Evolutionary conservation across 2,113 vertebrate species (phyloP).

Genomic region (Oreochromis spilurus): DNA sequence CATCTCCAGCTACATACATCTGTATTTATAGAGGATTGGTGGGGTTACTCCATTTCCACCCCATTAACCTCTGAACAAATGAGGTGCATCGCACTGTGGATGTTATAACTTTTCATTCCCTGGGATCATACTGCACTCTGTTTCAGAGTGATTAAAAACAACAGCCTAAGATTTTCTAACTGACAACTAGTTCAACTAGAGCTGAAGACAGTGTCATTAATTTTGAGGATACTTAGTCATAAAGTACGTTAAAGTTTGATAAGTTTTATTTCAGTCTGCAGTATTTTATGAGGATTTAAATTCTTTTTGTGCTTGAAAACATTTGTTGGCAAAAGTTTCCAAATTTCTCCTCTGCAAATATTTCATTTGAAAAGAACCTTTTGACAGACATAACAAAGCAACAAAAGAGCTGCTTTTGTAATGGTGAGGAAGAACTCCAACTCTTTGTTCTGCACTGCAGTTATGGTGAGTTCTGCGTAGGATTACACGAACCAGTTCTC

Average conservation of each 20-base stretch:
- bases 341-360: neutral
- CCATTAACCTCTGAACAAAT: neutral
- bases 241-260: neutral
- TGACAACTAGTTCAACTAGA: neutral
- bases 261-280: neutral
- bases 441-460: neutral
- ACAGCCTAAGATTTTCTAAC: neutral
- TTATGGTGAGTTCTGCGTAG: neutral
- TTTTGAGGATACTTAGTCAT: neutral
- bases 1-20: neutral
- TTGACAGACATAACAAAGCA: neutral
- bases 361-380: neutral
- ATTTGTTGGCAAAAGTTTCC: neutral
- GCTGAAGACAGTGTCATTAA: neutral
- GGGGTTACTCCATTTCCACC: neutral
- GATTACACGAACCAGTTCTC: neutral
- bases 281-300: neutral
- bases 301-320: neutral
- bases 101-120: neutral
- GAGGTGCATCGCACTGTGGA: neutral
- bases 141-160: neutral
- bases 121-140: neutral
- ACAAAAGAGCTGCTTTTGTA: neutral
- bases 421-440: neutral
- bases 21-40: neutral